Evolutionary conservation across 2,797 vertebrate species (phyloP).

Genomic region (Pseudopleuronectes americanus): DNA sequence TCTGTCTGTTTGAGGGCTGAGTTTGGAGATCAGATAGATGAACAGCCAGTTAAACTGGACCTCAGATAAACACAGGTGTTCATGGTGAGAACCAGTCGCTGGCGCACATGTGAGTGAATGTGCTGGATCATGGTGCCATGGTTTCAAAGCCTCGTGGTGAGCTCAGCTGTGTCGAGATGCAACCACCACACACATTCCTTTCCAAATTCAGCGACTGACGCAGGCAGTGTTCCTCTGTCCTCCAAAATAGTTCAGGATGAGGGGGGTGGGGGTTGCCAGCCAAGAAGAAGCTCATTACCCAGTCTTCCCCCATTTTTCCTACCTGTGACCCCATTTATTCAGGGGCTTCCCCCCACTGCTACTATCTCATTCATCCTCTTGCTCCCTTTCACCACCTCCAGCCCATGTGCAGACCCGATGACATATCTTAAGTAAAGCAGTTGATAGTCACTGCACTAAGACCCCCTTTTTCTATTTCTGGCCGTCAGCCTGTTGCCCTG

Average conservation of each 20-base stretch:
- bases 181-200: constrained; percentile 81
- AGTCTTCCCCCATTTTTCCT: constrained; percentile 2
- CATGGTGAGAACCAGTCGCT: background rate
- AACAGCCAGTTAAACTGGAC: background rate
- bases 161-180: constrained; percentile 79
- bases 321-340: constrained; percentile 52
- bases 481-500: constrained; percentile 62
- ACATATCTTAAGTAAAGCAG: constrained; percentile 50
- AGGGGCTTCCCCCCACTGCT: constrained; percentile 11
- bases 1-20: background rate
- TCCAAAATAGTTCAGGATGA: constrained; percentile 79
- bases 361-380: constrained; percentile 26
- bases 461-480: constrained; percentile 61
- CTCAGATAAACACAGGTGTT: background rate
- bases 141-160: constrained; percentile 64
- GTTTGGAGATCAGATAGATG: background rate
- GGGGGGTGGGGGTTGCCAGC: constrained; percentile 34
- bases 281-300: constrained; percentile 41
- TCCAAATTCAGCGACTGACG: constrained; percentile 84
- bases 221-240: constrained; percentile 70
- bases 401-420: constrained; percentile 47
- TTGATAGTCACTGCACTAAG: constrained; percentile 44
- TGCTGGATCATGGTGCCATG: constrained; percentile 77
- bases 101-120: constrained; percentile 60
- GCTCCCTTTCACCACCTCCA: constrained; percentile 50